phyloP scores from a whole-genome alignment of 2,888 invertebrate species.

The Stenoptilia bipunctidactyla region DNA sequence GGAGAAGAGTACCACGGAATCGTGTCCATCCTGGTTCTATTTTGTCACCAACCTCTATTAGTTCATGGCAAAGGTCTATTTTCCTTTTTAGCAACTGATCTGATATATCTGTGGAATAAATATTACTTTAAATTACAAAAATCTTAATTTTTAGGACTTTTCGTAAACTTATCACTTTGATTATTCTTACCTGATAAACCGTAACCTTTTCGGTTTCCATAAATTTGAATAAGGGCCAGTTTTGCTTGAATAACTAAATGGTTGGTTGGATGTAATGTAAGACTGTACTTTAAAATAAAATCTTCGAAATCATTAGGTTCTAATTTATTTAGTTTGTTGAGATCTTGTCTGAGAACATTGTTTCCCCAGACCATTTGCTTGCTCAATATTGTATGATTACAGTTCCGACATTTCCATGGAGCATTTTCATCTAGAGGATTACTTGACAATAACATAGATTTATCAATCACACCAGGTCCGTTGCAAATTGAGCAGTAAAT shows the following conservation, averaged over 20 bases:
- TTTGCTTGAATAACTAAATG: constrained; percentile 78
- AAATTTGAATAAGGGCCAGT: constrained; percentile 77
- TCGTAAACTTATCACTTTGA: background rate
- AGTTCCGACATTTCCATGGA: constrained; percentile 76
- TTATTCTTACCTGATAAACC: constrained; percentile 56
- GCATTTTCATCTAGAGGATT: constrained; percentile 73
- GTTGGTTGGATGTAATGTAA: constrained; percentile 76
- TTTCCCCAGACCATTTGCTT: constrained; percentile 74
- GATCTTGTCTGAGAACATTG: constrained; percentile 72
- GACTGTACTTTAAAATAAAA: constrained; percentile 73
- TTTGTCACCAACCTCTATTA: constrained; percentile 74
- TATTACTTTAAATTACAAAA: too few species aligned
- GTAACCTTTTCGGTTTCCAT: constrained; percentile 73
- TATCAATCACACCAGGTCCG: constrained; percentile 37
- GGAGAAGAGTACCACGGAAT: constrained; percentile 74
- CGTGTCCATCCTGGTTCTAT: constrained; percentile 76
- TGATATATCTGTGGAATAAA: constrained; percentile 67
- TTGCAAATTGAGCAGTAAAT: constrained; percentile 75
- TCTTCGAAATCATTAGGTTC: constrained; percentile 72
- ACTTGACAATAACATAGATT: constrained; percentile 68
- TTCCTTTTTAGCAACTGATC: constrained; percentile 71
- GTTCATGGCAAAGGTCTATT: constrained; percentile 75
- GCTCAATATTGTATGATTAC: constrained; percentile 67
- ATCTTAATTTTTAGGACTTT: too few species aligned
- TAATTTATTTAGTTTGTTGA: constrained; percentile 63